Evolutionary conservation across 92 coral and sea anemone genomes (phyloP), one percentile per base, ranked within the genome.

Genomic region (Actinernus sp.): DNA sequence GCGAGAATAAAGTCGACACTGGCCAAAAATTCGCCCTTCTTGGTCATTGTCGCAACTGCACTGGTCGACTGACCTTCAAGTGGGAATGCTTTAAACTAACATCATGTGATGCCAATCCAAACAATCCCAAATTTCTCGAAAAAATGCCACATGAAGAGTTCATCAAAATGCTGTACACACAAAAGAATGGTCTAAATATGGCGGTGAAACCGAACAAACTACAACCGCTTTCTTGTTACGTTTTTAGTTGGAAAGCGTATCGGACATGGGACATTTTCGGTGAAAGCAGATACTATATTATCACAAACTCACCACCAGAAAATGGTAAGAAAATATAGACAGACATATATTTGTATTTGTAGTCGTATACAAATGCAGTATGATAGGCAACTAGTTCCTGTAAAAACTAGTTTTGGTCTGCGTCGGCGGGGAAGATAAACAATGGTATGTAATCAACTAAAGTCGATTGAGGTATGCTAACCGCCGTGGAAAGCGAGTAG

Each of bases 231-330:
- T 37, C 54, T 26, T 55, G 70, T 6, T 90, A 73, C 47, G 63
- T 78, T 2, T 45, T 68, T 13, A 66, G 68, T 16, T 57, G 79
- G 53, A 84, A 63, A 52, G 96, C 96, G 13, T 55, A 47, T 21
- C 85, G 91, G 9, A 41, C 50, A 7, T 34, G 79, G n/a, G 66
- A 70, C 0, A 78, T 65, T 33, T 85, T 43, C 79, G 98, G 98
- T 3, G 97, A 93, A 57, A 58, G 47, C 22, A 33, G 73, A 4
- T 76, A 68, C 7, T 55, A 81, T 11, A 55, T 93, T 36, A 17
- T 37, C 13, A 87, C 96, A 2, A 86, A 90, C 58, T 49, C 76
- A 14, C 88, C 90, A 5, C 98, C 98, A 0, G 67, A 47, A 19
- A 78, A 81, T 23, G 98, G 98, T 93, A 73, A 62, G 77, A n/a